A percentile compares a stretch with the other conserved stretches of the same genome.
phyloP scores from a whole-genome alignment of 1,140 invertebrate genomes.

The Asbolus verrucosus region DNA sequence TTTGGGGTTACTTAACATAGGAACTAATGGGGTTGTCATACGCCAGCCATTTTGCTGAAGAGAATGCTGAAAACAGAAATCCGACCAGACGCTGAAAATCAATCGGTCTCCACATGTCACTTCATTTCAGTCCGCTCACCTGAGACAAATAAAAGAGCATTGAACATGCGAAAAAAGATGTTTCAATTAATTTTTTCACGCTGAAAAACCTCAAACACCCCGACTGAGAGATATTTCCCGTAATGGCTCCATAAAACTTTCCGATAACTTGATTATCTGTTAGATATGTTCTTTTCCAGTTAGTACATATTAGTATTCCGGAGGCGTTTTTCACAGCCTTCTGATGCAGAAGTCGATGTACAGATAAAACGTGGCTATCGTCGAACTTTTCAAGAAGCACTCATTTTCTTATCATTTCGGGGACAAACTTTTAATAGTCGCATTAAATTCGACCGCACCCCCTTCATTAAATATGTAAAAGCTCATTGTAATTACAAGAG shows the following conservation, averaged over 20 bases:
- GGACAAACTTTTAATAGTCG: constrained; percentile 16
- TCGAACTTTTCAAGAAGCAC: constrained; percentile 18
- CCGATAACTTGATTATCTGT: constrained; percentile 42
- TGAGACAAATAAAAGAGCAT: constrained; percentile 13
- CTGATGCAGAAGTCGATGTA: constrained; percentile 38
- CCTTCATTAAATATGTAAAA: too few relatives aligned
- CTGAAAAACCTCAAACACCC: constrained; percentile 12
- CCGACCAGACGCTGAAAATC: neutral
- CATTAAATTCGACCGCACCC: neutral
- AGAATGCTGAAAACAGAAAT: constrained; percentile 1
- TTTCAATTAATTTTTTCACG: neutral
- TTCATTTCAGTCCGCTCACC: constrained; percentile 12
- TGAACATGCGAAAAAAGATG: neutral
- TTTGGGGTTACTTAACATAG: constrained; percentile 24
- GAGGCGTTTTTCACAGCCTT: constrained; percentile 28
- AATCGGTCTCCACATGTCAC: neutral
- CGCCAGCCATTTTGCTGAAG: constrained; percentile 1
- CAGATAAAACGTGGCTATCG: constrained; percentile 41
- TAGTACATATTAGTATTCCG: constrained; percentile 35
- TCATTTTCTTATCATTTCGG: constrained; percentile 25
- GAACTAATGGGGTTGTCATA: constrained; percentile 41
- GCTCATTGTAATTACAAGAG: too few relatives aligned
- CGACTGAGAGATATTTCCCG: constrained; percentile 33
- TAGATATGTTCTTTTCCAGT: constrained; percentile 38
- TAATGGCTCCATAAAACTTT: constrained; percentile 43